phyloP scores from a whole-genome alignment of 2,113 vertebrate species.

The Indicator indicator region DNA sequence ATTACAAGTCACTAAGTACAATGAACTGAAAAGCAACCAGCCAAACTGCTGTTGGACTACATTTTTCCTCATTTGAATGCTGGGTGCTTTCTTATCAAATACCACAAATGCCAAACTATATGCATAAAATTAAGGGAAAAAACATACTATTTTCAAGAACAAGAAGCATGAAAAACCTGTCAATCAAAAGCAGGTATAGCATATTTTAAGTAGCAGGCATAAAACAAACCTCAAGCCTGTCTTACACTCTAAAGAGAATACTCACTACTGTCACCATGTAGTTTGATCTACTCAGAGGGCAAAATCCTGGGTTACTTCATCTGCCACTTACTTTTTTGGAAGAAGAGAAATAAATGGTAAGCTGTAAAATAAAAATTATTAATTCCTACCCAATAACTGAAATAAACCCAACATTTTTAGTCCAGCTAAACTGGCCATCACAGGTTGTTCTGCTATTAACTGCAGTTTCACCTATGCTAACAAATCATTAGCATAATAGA shows the following conservation, averaged over 20 bases:
- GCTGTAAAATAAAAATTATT: too few relatives aligned
- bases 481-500: not conserved
- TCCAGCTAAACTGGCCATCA: not conserved
- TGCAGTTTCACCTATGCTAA: not conserved
- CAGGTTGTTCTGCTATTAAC: not conserved
- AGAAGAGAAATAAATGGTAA: too few relatives aligned
- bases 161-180: not conserved
- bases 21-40: not conserved
- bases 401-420: not conserved
- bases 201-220: not conserved
- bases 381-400: not conserved
- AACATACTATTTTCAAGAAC: not conserved
- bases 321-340: not conserved
- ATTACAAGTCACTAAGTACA: not conserved
- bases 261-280: not conserved
- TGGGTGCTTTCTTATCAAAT: not conserved
- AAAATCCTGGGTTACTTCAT: not conserved
- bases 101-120: not conserved
- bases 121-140: not conserved
- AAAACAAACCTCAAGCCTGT: not conserved
- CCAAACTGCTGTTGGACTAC: not conserved
- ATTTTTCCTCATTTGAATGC: not conserved
- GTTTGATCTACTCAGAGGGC: not conserved
- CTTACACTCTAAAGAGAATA: not conserved
- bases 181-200: not conserved